Base-by-base conservation (phyloP, 2,888 invertebrate genomes). In the Cantharis rufa region DNA sequence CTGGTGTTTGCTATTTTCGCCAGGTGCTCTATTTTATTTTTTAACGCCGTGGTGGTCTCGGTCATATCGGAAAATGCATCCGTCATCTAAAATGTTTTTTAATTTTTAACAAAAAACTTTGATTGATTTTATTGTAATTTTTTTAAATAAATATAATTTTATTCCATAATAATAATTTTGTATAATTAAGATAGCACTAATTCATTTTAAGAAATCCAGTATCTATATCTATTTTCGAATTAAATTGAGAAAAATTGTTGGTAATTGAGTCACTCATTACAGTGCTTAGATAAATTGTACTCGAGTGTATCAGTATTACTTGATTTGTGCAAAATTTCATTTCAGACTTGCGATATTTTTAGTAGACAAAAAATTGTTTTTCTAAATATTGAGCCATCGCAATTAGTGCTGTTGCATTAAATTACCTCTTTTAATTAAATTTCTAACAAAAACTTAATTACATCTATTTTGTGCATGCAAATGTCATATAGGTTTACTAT, bases 51-150 rank as follows among this genome's bases (percentile, higher is more conserved):
- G 1, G 90, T 89, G 11, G 90, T 89, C 72, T 90, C 90, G 90
- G 91, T 91, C 72, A 92, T 89, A 82, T 93, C 92, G 62, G 91
- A 89, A 84, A 92, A 92, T 83, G 92, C 91, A 79, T 92, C 92
- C 82, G 90, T 90, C 62, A 92, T 91, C 92, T 93, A 82, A 72
- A 81, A 82, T 72, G 72, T 32, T 18, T 27, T 18, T 24, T 24
- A 24, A 24, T 28, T 28, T 9, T 21, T 15, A 15, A 16, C 15
- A 10, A 62, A 62, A 62, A 62, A 62, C 7, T 4, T 15, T 62
- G 16, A 32, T 32, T 13, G 4, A 32, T 5, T 32, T 32, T n/a
- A 5, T 13, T 32, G 13, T 32, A 13, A 48, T n/a, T n/a, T 48
- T 32, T 48, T n/a, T 48, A n/a, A 48, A 48, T n/a, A n/a, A 48